Evolutionary conservation across 2,113 vertebrate species (phyloP).

Genomic region (western clawed frog (Xenopus tropicalis)): UCB_Xtro_10.0 CM004446.2:4043001-4043500

Average conservation of each 20-base stretch:
- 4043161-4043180: slow-evolving; percentile 11
- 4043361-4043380: too few relatives aligned
- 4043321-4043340: slow-evolving; percentile 52
- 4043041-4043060: too few relatives aligned
- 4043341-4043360: not conserved
- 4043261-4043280: not conserved
- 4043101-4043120: slow-evolving; percentile 14
- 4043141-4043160: slow-evolving; percentile 7
- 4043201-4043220: slow-evolving; percentile 3
- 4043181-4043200: slow-evolving; percentile 26
- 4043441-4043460: too few relatives aligned
- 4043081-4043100: slow-evolving; percentile 38
- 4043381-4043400: too few relatives aligned
- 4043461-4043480: too few relatives aligned
- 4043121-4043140: slow-evolving; percentile 23
- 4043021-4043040: too few relatives aligned
- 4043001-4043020: too few relatives aligned
- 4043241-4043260: slow-evolving; percentile 15
- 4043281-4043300: slow-evolving; percentile 20
- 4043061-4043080: slow-evolving; percentile 9
- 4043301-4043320: slow-evolving; percentile 43
- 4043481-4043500: too few relatives aligned
- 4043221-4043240: not conserved
- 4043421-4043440: too few relatives aligned
- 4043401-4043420: too few relatives aligned